Evolutionary conservation across 2,888 invertebrate genomes (phyloP), one percentile per base, ranked within the genome.

Genomic region (Cremastobaeus sp.): DNA sequence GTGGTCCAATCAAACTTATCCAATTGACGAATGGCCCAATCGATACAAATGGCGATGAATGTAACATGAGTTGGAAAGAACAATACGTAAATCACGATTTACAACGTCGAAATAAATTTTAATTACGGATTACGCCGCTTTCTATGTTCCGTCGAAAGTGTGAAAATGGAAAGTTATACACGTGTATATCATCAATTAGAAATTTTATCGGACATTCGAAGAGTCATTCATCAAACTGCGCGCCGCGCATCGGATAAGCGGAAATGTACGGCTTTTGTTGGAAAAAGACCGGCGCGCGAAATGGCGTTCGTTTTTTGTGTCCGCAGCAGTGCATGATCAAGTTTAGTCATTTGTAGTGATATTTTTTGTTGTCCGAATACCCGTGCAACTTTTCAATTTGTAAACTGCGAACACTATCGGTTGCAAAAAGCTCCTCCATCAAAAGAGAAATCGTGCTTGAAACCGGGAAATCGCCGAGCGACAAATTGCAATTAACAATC

Each of bases 101-200:
- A 48, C 70, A 55, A 8, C 52, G 41, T 8, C 32, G 70, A 55
- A 62, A 71, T 71, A 71, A 71, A 71, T 71, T 71, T 71, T 71
- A 71, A 71, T 71, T 64, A 71, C 64, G 57, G 57, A 71, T 71
- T 64, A 71, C 50, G 55, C 17, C 17, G 50, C 57, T 64, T 43
- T 64, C 50, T 48, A 37, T 25, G 50, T 59, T 35, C 18, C 39
- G 32, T 60, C 8, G 50, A 64, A 71, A 71, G 64, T 37, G 70
- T 34, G 55, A 60, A 70, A 70, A 70, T 70, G 70, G 70, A 70
- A 71, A 71, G 70, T 71, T 64, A 64, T 57, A 71, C 64, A 54
- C 48, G 55, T 55, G 70, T 64, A 64, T 71, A 71, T 64, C 70
- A 57, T 64, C 70, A 71, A 71, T 71, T 71, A 71, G 70, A 71